phyloP scores from a whole-genome alignment of 2,888 invertebrate species.

The Epirrhoe alternata region DNA sequence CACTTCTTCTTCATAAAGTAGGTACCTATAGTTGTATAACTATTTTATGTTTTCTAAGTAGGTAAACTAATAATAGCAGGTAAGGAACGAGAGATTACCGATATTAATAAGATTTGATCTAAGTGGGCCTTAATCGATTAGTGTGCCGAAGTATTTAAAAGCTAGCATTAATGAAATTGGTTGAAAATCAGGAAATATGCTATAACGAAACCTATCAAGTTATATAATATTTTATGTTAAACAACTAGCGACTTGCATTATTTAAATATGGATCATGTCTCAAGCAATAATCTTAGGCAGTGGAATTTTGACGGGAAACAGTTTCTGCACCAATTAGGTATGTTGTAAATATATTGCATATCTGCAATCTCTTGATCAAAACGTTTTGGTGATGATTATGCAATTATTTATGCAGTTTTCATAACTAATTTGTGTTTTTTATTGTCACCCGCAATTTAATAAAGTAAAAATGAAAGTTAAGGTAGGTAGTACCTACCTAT shows the following conservation, averaged over 20 bases:
- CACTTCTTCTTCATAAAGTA: too few relatives aligned
- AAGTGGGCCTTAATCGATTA: neutral
- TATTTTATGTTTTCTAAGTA: too few relatives aligned
- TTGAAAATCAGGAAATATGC: conserved; percentile 24
- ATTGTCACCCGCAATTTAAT: neutral
- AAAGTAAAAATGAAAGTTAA: neutral
- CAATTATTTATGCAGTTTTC: conserved; percentile 10
- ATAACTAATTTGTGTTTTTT: neutral
- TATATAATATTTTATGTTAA: conserved; percentile 28
- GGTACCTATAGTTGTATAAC: too few relatives aligned
- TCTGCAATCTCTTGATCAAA: conserved; percentile 22
- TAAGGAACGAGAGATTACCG: too few relatives aligned
- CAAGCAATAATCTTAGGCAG: conserved; percentile 29
- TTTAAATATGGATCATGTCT: conserved; percentile 37
- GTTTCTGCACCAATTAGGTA: conserved; percentile 24
- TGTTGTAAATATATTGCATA: conserved; percentile 24
- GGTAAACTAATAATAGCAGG: too few relatives aligned
- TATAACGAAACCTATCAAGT: conserved; percentile 17
- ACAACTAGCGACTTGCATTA: conserved; percentile 31
- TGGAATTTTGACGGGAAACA: conserved; percentile 31
- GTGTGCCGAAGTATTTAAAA: conserved; percentile 6
- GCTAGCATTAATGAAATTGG: neutral
- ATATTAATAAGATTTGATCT: neutral
- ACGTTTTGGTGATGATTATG: conserved; percentile 16
- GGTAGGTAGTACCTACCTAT: too few relatives aligned